phyloP scores from a whole-genome alignment of 2,888 invertebrate genomes.

The Orgyia antiqua region DNA sequence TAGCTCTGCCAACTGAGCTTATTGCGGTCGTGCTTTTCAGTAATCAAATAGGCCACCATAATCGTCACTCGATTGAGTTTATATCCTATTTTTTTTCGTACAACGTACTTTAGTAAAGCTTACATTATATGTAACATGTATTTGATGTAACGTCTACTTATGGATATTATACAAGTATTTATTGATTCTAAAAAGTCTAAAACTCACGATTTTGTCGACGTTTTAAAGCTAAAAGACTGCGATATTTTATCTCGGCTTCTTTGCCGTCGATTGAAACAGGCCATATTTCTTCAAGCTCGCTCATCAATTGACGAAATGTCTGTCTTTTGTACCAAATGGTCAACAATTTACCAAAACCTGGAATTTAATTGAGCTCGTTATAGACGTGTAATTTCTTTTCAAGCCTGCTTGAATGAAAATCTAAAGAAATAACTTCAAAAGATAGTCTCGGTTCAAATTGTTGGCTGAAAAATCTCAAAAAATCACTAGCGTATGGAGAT shows the following conservation, averaged over 20 bases:
- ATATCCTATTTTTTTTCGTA: too few species aligned
- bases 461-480: neutral
- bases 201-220: conserved; percentile 47
- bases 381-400: neutral
- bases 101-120: too few species aligned
- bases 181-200: too few species aligned
- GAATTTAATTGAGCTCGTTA: conserved; percentile 13
- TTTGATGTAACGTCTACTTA: too few species aligned
- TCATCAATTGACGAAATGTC: conserved; percentile 49
- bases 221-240: conserved; percentile 42
- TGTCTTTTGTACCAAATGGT: conserved; percentile 53
- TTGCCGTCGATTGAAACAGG: conserved; percentile 39
- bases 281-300: conserved; percentile 53
- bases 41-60: too few species aligned
- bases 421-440: neutral
- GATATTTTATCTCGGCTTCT: conserved; percentile 43
- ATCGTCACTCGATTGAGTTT: too few species aligned
- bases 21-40: too few species aligned
- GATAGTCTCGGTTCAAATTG: neutral
- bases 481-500: too few species aligned
- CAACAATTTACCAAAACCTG: conserved; percentile 52
- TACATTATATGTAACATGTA: too few species aligned
- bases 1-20: too few species aligned
- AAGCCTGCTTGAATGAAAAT: neutral
- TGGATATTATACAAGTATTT: too few species aligned